Conservation (phyloP, 2,888 invertebrate genomes). For the Branchipolynoe longqiensis region DNA sequence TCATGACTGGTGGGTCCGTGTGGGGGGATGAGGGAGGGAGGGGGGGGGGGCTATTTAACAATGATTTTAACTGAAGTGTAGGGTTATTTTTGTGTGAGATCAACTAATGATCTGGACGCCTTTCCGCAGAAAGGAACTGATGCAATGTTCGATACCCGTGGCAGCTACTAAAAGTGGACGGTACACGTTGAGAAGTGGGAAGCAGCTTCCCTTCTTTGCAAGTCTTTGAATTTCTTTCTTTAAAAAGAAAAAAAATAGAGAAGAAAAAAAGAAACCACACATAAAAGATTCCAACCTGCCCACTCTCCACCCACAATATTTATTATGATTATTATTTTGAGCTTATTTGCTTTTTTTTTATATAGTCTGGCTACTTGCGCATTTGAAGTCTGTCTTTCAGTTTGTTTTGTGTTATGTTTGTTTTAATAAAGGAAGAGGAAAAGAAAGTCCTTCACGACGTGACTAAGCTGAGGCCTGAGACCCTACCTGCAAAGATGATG, state of each 20-base stretch:
- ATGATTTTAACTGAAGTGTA: too few species aligned
- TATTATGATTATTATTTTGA: constrained; percentile 39
- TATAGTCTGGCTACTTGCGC: constrained; percentile 44
- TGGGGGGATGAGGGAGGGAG: too few species aligned
- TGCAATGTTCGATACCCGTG: constrained; percentile 45
- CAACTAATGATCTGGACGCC: constrained; percentile 11
- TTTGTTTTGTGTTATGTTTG: neutral
- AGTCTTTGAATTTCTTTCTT: neutral
- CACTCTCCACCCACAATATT: constrained; percentile 48
- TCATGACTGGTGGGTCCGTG: too few species aligned
- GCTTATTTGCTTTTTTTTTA: constrained; percentile 37
- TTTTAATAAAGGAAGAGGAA: neutral
- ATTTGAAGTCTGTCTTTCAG: constrained; percentile 27
- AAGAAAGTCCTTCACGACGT: neutral
- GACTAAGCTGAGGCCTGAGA: too few species aligned
- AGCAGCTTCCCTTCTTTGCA: neutral
- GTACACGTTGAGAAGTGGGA: neutral
- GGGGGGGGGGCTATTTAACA: too few species aligned
- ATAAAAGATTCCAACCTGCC: constrained; percentile 8
- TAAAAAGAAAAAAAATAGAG: too few species aligned
- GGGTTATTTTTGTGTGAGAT: constrained; percentile 45
- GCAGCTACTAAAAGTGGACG: constrained; percentile 24
- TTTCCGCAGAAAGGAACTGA: constrained; percentile 15
- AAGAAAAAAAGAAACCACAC: too few species aligned
- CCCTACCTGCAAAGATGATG: too few species aligned